phyloP scores from a whole-genome alignment of 2,797 vertebrate species.

The Menidia menidia region DNA sequence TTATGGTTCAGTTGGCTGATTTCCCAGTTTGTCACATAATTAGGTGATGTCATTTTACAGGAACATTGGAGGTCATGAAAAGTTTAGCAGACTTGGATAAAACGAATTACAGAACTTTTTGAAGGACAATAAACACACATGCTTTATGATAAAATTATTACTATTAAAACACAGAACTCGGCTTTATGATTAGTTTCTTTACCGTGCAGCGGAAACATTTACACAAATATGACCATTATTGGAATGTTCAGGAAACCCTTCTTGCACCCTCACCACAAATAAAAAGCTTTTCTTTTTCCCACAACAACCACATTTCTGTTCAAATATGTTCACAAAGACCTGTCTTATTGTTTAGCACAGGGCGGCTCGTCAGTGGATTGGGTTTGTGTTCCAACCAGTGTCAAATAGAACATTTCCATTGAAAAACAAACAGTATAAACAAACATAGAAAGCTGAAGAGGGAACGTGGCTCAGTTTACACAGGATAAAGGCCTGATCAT shows the following conservation, averaged over 20 bases:
- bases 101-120: neutral
- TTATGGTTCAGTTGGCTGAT: neutral
- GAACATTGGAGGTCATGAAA: neutral
- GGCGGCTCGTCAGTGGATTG: neutral
- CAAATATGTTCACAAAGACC: too few relatives aligned
- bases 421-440: neutral
- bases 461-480: neutral
- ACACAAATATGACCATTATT: neutral
- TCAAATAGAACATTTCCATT: neutral
- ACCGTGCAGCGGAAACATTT: neutral
- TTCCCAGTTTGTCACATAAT: neutral
- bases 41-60: neutral
- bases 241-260: neutral
- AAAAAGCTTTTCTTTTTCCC: too few relatives aligned
- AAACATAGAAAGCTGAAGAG: neutral
- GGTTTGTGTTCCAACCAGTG: neutral
- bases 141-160: neutral
- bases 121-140: neutral
- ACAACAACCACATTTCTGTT: too few relatives aligned
- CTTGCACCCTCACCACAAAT: neutral
- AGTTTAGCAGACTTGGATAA: neutral
- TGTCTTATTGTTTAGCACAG: neutral
- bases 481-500: neutral
- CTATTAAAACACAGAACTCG: neutral
- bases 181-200: neutral